A percentile compares a stretch with the other conserved stretches of the same genome.
phyloP scores from a whole-genome alignment of 35 echinoderm and acorn worm genomes.

The Apostichopus japonicus region DNA sequence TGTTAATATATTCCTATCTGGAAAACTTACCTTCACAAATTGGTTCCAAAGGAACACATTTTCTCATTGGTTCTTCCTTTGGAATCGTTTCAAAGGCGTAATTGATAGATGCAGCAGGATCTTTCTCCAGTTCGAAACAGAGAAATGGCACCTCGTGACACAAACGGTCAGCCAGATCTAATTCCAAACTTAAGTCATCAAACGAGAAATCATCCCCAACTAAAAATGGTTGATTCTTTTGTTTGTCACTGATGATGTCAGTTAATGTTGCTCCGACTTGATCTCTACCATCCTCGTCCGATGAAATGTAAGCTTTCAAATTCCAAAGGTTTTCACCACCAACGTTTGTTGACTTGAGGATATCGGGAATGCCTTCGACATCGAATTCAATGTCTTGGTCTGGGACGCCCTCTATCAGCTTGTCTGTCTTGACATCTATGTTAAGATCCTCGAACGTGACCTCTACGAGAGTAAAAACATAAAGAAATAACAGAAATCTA shows the following conservation, averaged over 20 bases:
- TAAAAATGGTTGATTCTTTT: slow-evolving; percentile 14
- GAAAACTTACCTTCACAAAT: slow-evolving; percentile 13
- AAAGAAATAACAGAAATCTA: background rate
- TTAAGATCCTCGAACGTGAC: slow-evolving; percentile 24
- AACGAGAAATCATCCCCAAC: slow-evolving; percentile 28
- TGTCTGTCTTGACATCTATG: background rate
- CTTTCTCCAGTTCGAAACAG: slow-evolving; percentile 37
- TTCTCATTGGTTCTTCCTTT: background rate
- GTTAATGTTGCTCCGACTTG: background rate
- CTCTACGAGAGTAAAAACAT: background rate
- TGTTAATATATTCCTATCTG: background rate
- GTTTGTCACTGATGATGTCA: slow-evolving; percentile 13
- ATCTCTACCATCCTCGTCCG: slow-evolving; percentile 11
- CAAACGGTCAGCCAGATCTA: background rate
- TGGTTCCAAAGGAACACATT: background rate
- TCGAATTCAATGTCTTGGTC: slow-evolving; percentile 20
- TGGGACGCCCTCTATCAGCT: slow-evolving; percentile 10
- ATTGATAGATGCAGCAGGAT: slow-evolving; percentile 33
- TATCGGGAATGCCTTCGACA: slow-evolving; percentile 19
- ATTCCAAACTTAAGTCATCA: background rate
- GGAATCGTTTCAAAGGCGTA: slow-evolving; percentile 5
- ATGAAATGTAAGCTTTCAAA: slow-evolving; percentile 26
- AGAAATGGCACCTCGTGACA: slow-evolving; percentile 21
- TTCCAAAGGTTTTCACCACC: slow-evolving; percentile 39
- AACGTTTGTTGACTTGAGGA: slow-evolving; percentile 30